Evolutionary conservation across 2,797 vertebrate species (phyloP), one percentile per base, ranked within the genome.

Genomic region (Melanogrammus aeglefinus): DNA sequence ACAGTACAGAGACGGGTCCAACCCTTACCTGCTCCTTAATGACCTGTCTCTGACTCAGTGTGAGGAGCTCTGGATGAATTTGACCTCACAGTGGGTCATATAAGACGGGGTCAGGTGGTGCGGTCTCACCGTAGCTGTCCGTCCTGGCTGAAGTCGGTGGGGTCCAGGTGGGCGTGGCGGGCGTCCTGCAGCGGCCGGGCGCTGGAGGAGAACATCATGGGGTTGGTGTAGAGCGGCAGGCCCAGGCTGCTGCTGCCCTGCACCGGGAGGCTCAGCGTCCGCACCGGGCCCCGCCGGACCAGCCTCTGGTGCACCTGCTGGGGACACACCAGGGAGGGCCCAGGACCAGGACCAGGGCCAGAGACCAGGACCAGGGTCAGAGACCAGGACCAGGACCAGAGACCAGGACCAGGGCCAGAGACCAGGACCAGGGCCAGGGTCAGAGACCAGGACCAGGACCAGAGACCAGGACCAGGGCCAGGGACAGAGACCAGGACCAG

Each of bases 221-320:
- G 93, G 84, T 93, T 95, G 91, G 89, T 95, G 90, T 94, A 96
- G 81, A 96, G 92, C 10, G 96, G 93, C 89, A 94, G 88, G 0
- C 95, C 92, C 80, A 95, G 78, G 76, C 91, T 94, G 1, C 93
- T 92, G 86, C 93, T 94, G 0, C 93, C 91, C 90, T 95, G 94
- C 76, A 92, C 86, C 0, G 94, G 92, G 79, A 95, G 75, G 82
- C 91, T 90, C 0, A 90, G 87, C 0, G 92, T 87, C 85, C 95
- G 93, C 0, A 81, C 73, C 77, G 89, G 93, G 10, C 81, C 92
- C 14, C 92, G 93, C 76, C 83, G 86, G 3, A 92, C 10, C 3
- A 91, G 74, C 81, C 89, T 91, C 79, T 93, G 90, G 78, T 91
- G 89, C 41, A 85, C 86, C 90, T 89, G 4, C 8, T 1, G 31